Conservation (phyloP, 2,113 vertebrate genomes). For the Eupsittula cactorum region DNA sequence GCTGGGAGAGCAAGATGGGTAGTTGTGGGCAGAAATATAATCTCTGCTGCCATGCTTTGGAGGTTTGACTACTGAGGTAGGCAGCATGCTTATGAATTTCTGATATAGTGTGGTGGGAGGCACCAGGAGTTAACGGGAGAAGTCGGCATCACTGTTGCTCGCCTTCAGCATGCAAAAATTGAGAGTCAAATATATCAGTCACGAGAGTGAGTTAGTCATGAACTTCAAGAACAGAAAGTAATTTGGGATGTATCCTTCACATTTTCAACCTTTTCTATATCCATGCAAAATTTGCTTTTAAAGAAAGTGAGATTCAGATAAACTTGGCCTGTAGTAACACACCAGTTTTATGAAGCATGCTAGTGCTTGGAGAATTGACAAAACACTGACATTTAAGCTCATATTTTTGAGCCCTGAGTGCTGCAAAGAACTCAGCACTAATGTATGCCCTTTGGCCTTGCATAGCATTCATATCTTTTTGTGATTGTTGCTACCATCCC, state of each 20-base stretch:
- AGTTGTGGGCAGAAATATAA: background rate
- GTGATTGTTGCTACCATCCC: background rate
- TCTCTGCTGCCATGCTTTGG: background rate
- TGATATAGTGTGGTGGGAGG: constrained; percentile 4
- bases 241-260: background rate
- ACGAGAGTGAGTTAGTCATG: background rate
- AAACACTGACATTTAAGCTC: background rate
- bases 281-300: background rate
- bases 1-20: background rate
- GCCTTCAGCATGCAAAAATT: background rate
- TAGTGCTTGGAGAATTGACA: background rate
- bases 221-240: background rate
- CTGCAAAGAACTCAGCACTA: background rate
- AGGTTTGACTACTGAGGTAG: background rate
- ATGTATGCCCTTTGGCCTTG: background rate
- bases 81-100: constrained; percentile 8
- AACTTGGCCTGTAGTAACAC: background rate
- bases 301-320: background rate
- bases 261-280: background rate
- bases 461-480: background rate
- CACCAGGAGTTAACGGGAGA: background rate
- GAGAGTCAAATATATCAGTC: background rate
- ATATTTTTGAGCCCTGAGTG: background rate
- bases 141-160: background rate
- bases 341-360: background rate